A percentile compares a stretch with the other conserved stretches of the same genome.
These are phyloP conservation scores for Odocoileus hemionus DNA, from an alignment of 2,113 vertebrate species.

Conservation along the genomic window DNA sequence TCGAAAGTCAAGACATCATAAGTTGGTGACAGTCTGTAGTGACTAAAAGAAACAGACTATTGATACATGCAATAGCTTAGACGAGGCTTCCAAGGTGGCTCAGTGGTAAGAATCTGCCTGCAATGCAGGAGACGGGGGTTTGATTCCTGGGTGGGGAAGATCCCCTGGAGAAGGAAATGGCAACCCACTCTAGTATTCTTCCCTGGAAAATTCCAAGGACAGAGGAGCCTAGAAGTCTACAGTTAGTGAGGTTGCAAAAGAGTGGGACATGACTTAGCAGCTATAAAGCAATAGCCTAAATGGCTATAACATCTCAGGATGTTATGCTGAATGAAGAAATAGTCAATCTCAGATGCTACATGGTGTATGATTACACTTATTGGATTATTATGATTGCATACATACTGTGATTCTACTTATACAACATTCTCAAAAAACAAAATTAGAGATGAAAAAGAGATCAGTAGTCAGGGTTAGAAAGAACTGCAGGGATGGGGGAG, in stretches of 20 bases:
- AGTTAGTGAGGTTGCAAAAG: too few species aligned
- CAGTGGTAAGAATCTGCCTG: too few species aligned
- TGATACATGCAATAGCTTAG: background rate
- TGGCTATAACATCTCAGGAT: background rate
- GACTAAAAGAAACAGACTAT: background rate
- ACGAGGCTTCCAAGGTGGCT: fast-evolving
- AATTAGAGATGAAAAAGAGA: background rate
- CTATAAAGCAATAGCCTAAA: background rate
- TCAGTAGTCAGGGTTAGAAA: background rate
- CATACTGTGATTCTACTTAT: background rate
- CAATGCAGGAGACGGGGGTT: fast-evolving
- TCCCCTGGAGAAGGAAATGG: too few species aligned
- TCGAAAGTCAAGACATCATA: background rate
- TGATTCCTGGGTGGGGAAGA: too few species aligned
- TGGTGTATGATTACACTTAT: background rate
- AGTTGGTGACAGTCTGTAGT: background rate
- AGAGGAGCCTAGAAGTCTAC: too few species aligned
- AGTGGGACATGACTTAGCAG: too few species aligned
- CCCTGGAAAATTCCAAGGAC: too few species aligned
- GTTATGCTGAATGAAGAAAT: background rate
- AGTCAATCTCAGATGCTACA: background rate
- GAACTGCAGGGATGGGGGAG: background rate
- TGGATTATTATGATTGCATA: background rate
- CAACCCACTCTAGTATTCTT: too few species aligned
- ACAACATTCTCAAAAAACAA: background rate